Percentiles rank a stretch among this genome's conserved stretches.
phyloP scores from a whole-genome alignment of 2,797 vertebrate genomes.

The Macrochelys suwanniensis region DNA sequence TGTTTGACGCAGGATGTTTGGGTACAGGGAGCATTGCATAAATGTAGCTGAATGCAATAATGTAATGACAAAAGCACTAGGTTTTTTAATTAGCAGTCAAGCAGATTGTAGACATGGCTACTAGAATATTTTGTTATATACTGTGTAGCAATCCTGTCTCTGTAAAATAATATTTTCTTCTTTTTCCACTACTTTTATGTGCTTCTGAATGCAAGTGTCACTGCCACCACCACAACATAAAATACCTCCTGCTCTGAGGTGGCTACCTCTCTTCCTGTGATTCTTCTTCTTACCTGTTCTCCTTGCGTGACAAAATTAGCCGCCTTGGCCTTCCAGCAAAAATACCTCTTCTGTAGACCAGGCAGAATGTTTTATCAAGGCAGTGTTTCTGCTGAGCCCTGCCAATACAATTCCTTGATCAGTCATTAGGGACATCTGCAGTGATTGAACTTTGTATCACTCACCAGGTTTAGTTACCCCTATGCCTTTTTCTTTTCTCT shows the following conservation, averaged over 20 bases:
- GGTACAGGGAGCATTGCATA: conserved; percentile 32
- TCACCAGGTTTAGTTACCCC: fast-evolving
- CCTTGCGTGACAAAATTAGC: fast-evolving
- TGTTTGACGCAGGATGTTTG: conserved; percentile 19
- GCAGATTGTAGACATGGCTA: conserved; percentile 11
- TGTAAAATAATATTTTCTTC: neutral
- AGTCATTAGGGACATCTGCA: fast-evolving
- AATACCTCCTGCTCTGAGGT: neutral
- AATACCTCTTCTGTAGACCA: fast-evolving
- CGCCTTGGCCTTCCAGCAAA: neutral
- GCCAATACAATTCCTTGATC: fast-evolving
- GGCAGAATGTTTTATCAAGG: fast-evolving
- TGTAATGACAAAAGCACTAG: conserved; percentile 70
- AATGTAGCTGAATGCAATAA: conserved; percentile 56
- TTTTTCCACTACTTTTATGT: neutral
- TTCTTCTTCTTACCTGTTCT: fast-evolving
- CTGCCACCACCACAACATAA: neutral
- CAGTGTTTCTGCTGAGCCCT: fast-evolving
- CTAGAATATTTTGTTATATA: neutral
- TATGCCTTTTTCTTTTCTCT: fast-evolving
- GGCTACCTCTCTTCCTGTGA: fast-evolving
- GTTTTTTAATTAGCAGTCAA: conserved; percentile 53
- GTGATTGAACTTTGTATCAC: fast-evolving
- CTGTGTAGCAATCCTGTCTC: conserved; percentile 29
- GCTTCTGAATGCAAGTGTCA: neutral